Conservation (phyloP, 2,113 vertebrate species). For the Centrocercus urophasianus region DNA sequence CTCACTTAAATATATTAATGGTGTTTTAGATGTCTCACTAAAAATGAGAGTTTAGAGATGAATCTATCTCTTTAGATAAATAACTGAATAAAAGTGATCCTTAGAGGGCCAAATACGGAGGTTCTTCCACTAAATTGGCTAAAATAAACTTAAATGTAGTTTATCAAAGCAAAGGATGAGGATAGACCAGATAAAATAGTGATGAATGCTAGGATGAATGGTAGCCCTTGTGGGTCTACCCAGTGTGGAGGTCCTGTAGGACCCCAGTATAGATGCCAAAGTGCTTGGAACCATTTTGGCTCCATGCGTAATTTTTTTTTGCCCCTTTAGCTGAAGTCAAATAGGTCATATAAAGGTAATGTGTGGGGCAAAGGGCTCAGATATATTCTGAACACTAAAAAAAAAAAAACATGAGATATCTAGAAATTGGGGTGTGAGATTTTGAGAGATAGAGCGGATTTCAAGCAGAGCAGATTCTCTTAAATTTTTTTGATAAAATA, state of each 20-base stretch:
- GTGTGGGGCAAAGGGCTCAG: neutral
- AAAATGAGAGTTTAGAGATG: neutral
- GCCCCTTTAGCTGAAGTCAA: neutral
- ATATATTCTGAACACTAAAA: neutral
- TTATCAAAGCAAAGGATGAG: neutral
- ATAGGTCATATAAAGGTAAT: neutral
- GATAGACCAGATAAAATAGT: neutral
- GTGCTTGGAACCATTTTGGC: neutral
- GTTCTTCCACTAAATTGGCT: neutral
- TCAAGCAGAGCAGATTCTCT: constrained; percentile 8
- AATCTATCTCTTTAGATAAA: neutral
- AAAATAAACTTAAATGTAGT: neutral
- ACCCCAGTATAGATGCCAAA: neutral
- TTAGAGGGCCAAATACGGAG: neutral
- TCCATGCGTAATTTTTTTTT: neutral
- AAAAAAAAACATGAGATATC: fast-evolving
- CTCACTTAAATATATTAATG: neutral
- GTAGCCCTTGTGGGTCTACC: neutral
- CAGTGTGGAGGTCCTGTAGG: fast-evolving
- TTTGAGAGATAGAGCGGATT: constrained; percentile 8
- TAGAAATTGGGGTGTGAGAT: neutral
- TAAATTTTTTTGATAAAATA: constrained; percentile 49
- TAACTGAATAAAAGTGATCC: neutral
- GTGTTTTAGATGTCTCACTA: neutral
- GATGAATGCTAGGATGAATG: neutral